A percentile compares a stretch with the other conserved stretches of the same genome.
Conservation (phyloP, 1,140 invertebrate genomes). For the Sarcophaga bullata region DNA sequence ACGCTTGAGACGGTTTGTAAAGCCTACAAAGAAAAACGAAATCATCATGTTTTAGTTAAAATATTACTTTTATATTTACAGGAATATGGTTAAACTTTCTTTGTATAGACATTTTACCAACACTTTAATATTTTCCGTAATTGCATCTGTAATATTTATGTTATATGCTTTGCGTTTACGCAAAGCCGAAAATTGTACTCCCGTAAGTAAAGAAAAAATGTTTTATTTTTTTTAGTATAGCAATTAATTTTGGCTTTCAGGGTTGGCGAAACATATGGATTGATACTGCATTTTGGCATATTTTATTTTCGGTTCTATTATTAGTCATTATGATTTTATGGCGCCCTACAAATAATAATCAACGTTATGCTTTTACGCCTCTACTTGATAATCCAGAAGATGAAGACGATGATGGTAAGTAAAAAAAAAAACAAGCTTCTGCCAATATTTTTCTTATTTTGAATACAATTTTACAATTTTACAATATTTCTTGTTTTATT, state of each 20-base stretch:
- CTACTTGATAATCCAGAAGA: conserved; percentile 87
- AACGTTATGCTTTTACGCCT: conserved; percentile 93
- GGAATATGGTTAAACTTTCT: conserved; percentile 88
- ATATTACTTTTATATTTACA: conserved; percentile 63
- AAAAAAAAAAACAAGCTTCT: conserved; percentile 47
- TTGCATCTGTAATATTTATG: conserved; percentile 91
- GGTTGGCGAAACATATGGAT: conserved; percentile 93
- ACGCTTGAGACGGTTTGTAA: conserved; percentile 74
- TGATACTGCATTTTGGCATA: conserved; percentile 94
- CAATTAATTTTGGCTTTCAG: conserved; percentile 59
- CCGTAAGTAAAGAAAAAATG: conserved; percentile 69
- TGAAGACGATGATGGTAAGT: conserved; percentile 73
- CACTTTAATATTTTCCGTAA: conserved; percentile 88
- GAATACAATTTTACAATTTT: background rate
- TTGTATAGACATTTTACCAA: conserved; percentile 94
- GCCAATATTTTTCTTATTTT: background rate
- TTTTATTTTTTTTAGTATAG: background rate
- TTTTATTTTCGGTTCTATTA: conserved; percentile 87
- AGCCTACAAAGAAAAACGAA: background rate
- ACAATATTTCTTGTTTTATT: conserved; percentile 30
- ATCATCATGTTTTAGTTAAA: conserved; percentile 8
- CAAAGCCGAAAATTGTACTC: conserved; percentile 75
- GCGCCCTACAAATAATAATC: conserved; percentile 94
- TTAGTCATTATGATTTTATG: conserved; percentile 94
- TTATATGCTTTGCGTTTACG: conserved; percentile 88